Conservation (phyloP, 2,797 vertebrate genomes). For the Acipenser transmontanus region DNA sequence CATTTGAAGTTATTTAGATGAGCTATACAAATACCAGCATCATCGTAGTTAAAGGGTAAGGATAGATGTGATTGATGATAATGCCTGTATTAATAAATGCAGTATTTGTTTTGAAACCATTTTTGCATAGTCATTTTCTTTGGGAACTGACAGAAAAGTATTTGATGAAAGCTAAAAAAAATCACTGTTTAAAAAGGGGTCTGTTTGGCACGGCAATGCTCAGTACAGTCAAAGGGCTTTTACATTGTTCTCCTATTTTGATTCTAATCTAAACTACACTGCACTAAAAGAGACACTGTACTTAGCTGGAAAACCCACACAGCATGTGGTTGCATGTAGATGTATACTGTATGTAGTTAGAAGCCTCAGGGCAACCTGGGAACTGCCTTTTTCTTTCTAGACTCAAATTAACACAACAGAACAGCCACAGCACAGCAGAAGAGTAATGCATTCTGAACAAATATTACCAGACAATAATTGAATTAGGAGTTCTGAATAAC, state of each 20-base stretch:
- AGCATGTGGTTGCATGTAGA: neutral
- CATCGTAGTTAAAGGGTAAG: no score
- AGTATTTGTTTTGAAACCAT: no score
- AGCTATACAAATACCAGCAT: no score
- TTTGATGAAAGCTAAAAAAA: no score
- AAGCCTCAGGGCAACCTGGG: constrained; percentile 38
- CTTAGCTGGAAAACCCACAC: neutral
- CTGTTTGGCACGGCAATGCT: neutral
- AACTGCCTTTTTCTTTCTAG: constrained; percentile 28
- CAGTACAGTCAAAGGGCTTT: neutral
- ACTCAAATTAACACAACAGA: constrained; percentile 52
- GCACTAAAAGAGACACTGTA: neutral
- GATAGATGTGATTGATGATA: no score
- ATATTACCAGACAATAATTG: constrained; percentile 59
- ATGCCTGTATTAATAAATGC: no score
- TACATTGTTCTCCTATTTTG: neutral
- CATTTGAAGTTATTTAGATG: no score
- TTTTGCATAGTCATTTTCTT: no score
- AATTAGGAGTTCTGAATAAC: constrained; percentile 44
- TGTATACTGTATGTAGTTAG: constrained; percentile 7
- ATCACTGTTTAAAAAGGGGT: no score
- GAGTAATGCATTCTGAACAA: constrained; percentile 50
- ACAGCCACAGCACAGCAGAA: constrained; percentile 47
- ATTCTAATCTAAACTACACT: neutral
- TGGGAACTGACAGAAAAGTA: no score